Evolutionary conservation across 1,140 invertebrate genomes (phyloP).

Genomic region (Rhagoletis zephyria): DNA sequence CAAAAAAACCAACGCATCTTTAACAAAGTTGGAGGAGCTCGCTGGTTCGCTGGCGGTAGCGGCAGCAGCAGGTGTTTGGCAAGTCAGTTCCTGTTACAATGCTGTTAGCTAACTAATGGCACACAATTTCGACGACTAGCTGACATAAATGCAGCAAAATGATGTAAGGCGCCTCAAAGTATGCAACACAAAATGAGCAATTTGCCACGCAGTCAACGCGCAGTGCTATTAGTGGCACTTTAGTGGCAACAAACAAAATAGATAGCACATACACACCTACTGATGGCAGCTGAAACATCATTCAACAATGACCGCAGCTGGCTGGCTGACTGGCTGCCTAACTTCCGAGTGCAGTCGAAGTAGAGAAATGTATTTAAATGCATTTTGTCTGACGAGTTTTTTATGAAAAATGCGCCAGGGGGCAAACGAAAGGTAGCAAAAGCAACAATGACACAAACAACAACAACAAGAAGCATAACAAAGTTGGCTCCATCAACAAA

Average conservation of each 20-base stretch:
- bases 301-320: conserved; percentile 2
- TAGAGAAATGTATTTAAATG: conserved; percentile 20
- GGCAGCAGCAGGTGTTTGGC: neutral
- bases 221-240: conserved; percentile 36
- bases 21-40: no score
- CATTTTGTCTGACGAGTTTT: conserved; percentile 38
- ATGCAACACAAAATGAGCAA: conserved; percentile 39
- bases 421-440: conserved; percentile 20
- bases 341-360: conserved; percentile 13
- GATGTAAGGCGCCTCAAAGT: conserved; percentile 18
- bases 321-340: conserved; percentile 24
- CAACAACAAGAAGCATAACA: neutral
- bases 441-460: neutral
- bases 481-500: neutral
- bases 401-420: conserved; percentile 31
- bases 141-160: conserved; percentile 19
- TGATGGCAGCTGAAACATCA: neutral
- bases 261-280: neutral
- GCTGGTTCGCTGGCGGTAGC: no score
- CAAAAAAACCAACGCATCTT: no score
- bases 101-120: conserved; percentile 43
- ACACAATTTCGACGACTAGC: conserved; percentile 23
- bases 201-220: neutral
- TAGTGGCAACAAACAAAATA: neutral
- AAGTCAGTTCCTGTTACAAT: neutral